Evolutionary conservation across 2,797 vertebrate species (phyloP).

Genomic region (Stomatorhinus walkeri): DNA sequence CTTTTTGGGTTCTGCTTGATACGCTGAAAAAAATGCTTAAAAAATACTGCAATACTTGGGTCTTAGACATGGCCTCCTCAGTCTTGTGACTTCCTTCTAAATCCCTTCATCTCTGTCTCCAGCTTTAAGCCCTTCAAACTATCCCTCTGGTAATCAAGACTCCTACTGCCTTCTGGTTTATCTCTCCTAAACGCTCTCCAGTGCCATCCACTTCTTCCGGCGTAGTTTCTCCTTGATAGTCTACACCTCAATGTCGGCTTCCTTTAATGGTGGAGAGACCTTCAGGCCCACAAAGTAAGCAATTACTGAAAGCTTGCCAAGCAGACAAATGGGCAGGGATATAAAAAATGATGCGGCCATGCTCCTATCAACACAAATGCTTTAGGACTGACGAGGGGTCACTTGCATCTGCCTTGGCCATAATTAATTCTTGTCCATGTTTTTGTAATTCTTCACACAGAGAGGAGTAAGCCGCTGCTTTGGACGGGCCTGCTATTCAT

Average conservation of each 20-base stretch:
- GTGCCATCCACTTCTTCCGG: constrained; percentile 38
- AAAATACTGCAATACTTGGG: constrained; percentile 33
- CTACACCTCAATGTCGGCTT: constrained; percentile 22
- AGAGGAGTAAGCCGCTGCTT: neutral
- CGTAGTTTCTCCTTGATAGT: constrained; percentile 30
- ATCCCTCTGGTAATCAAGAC: constrained; percentile 46
- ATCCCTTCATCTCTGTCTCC: constrained; percentile 45
- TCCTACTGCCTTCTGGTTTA: constrained; percentile 42
- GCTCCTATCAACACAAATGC: constrained; percentile 12
- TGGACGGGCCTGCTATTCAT: constrained; percentile 41
- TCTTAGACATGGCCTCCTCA: constrained; percentile 41
- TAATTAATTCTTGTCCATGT: constrained; percentile 16
- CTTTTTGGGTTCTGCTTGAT: constrained; percentile 2
- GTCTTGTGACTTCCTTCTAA: constrained; percentile 43
- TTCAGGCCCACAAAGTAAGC: neutral
- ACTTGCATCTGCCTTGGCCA: neutral
- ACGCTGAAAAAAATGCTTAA: constrained; percentile 4
- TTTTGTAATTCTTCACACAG: neutral
- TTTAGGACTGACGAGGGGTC: constrained; percentile 15
- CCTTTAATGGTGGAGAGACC: constrained; percentile 15
- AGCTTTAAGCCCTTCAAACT: constrained; percentile 47
- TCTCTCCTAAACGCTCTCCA: constrained; percentile 40
- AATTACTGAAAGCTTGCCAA: constrained; percentile 19
- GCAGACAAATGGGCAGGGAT: neutral
- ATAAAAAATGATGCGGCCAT: neutral